Evolutionary conservation across 2,888 invertebrate genomes (phyloP), one percentile per base, ranked within the genome.

Genomic region (Apomyelois bistriatella): DNA sequence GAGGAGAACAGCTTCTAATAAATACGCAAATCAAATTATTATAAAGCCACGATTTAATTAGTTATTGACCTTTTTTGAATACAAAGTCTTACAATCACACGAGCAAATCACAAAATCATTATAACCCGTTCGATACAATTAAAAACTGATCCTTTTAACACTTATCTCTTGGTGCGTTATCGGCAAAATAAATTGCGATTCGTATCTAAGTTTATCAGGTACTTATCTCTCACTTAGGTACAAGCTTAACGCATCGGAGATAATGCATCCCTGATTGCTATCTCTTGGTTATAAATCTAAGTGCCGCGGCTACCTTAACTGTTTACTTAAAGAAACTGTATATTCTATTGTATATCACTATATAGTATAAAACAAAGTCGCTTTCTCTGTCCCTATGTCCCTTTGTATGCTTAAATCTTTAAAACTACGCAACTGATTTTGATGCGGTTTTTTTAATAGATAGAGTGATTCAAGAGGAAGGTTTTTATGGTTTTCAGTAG

Each of bases 191-290:
- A 50, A 50, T 40, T 50, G 49, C 40, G 49, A 40, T 50, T 30
- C 7, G 30, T 16, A 38, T 38, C 48, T 12, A 5, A 40, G 10
- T 22, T 13, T 40, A 50, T 46, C 46, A 16, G 16, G 16, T 46
- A 46, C 46, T 46, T 46, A 46, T 46, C 46, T 35, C 32, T 30
- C 16, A 46, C 15, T 46, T 32, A 46, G 32, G 32, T 32, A 50
- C 49, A 50, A 50, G 49, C 49, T 50, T 50, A 50, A 40, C 28
- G 49, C 49, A 50, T 50, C 40, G 16, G n/a, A 50, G 49, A 41
- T 50, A 49, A 49, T 50, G 49, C 40, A 32, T 40, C 40, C 22
- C 40, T n/a, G 49, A 50, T 50, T 30, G 40, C 40, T 30, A 50
- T 50, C 40, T 40, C 40, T 22, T 15, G 16, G 40, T 10, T 4